These are phyloP conservation scores for Centroberyx gerrardi DNA, from an alignment of 2,797 vertebrate genomes.

Conservation along the genomic window DNA sequence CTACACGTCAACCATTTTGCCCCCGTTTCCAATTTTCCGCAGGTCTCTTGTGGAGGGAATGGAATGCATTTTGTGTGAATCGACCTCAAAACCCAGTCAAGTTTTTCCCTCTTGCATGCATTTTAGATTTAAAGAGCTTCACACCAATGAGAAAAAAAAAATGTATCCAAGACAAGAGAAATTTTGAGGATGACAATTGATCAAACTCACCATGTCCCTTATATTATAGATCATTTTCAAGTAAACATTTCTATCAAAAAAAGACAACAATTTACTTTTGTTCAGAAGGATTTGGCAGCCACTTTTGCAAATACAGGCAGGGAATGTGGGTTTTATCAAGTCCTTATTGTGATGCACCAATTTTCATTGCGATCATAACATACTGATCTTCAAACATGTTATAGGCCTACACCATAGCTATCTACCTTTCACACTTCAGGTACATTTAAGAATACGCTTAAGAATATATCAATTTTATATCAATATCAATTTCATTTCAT, in stretches of 20 bases:
- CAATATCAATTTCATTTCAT: neutral
- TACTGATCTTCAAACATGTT: neutral
- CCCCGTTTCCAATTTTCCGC: neutral
- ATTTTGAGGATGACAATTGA: neutral
- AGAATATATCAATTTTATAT: neutral
- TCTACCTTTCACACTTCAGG: neutral
- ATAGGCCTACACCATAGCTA: neutral
- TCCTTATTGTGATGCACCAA: neutral
- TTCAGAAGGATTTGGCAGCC: neutral
- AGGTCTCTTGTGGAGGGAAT: conserved; percentile 26
- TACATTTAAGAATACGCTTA: neutral
- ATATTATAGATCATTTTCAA: neutral
- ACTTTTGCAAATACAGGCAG: neutral
- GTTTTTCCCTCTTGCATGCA: too few species aligned
- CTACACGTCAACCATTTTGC: neutral
- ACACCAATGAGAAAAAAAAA: neutral
- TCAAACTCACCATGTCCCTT: neutral
- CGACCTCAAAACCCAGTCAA: neutral
- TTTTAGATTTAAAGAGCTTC: neutral
- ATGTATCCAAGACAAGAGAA: neutral
- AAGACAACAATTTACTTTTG: neutral
- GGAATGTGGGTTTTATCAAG: conserved; percentile 5
- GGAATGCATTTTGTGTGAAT: conserved; percentile 15
- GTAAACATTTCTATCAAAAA: neutral
- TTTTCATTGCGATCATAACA: neutral